Evolutionary conservation across 2,888 invertebrate species (phyloP).

Genomic region (Xestia ashworthii): DNA sequence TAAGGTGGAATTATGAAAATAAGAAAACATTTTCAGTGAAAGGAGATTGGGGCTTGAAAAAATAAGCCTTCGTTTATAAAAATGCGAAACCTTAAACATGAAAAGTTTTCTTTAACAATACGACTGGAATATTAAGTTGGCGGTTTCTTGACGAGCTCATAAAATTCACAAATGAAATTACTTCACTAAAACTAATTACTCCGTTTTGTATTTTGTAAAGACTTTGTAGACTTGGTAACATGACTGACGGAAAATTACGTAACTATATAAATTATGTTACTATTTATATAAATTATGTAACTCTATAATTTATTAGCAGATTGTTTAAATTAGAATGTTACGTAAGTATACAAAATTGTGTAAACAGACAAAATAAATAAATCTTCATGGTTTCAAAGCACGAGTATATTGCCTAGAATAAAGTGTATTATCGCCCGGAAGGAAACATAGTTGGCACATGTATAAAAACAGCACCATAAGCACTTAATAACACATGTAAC

Average conservation of each 20-base stretch:
- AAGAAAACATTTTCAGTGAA: not conserved
- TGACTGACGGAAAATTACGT: constrained; percentile 9
- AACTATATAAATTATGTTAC: not conserved
- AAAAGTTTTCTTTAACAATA: constrained; percentile 21
- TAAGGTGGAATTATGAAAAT: not conserved
- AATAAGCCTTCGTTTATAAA: not conserved
- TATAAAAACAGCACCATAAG: not conserved
- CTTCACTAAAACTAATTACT: constrained; percentile 32
- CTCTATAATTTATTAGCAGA: not conserved
- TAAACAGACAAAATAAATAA: not conserved
- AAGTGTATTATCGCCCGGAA: not conserved
- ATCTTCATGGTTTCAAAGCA: not conserved
- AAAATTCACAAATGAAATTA: constrained; percentile 24
- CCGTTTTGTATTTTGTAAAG: constrained; percentile 20
- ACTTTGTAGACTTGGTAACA: constrained; percentile 4
- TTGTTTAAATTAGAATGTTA: not conserved
- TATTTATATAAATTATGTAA: constrained; percentile 4
- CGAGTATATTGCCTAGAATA: not conserved
- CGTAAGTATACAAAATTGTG: not conserved
- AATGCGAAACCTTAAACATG: constrained; percentile 1
- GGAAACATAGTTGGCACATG: not conserved
- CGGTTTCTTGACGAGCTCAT: constrained; percentile 22
- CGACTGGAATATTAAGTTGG: constrained; percentile 11
- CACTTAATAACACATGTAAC: not conserved
- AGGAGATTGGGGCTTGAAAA: constrained; percentile 1